These are phyloP conservation scores for Linepithema humile DNA, from an alignment of 1,140 invertebrate genomes.

Conservation along the genomic window DNA sequence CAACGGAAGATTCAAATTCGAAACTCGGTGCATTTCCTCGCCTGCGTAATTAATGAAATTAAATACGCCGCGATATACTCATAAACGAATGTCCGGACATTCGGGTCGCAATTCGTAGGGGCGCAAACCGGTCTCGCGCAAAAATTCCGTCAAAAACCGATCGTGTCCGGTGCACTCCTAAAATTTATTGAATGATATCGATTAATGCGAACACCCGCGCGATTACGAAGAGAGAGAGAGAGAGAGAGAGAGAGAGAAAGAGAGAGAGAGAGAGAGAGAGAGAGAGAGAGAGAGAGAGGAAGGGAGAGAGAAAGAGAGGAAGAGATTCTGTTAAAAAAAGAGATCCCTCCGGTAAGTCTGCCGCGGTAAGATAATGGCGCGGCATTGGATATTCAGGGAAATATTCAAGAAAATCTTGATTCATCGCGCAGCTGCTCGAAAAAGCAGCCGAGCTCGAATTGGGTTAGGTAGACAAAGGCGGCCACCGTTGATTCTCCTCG, in stretches of 20 bases:
- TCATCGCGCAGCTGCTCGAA: slow-evolving; percentile 54
- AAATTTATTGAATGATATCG: neutral
- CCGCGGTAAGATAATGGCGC: slow-evolving; percentile 19
- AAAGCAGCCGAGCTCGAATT: slow-evolving; percentile 32
- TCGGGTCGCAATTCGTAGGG: too few relatives aligned
- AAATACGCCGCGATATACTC: slow-evolving; percentile 8
- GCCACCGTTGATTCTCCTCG: slow-evolving; percentile 43
- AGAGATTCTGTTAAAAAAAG: slow-evolving; percentile 37
- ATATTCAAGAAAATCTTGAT: slow-evolving; percentile 55
- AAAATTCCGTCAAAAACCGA: neutral
- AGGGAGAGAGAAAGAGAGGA: too few relatives aligned
- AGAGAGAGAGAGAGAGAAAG: too few relatives aligned
- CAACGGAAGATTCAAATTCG: slow-evolving; percentile 26
- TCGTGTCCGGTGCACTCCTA: neutral
- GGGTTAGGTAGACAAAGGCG: slow-evolving; percentile 41
- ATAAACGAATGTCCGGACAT: neutral
- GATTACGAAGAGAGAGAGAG: neutral
- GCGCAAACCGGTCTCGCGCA: too few relatives aligned
- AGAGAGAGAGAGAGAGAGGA: too few relatives aligned
- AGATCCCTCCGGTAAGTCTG: neutral
- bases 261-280: too few relatives aligned
- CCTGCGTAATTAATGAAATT: slow-evolving; percentile 48
- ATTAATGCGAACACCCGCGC: neutral
- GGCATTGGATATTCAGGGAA: slow-evolving; percentile 33
- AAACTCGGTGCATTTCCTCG: neutral